Evolutionary conservation across 2,888 invertebrate species (phyloP).

Genomic region (Phasia obesa): DNA sequence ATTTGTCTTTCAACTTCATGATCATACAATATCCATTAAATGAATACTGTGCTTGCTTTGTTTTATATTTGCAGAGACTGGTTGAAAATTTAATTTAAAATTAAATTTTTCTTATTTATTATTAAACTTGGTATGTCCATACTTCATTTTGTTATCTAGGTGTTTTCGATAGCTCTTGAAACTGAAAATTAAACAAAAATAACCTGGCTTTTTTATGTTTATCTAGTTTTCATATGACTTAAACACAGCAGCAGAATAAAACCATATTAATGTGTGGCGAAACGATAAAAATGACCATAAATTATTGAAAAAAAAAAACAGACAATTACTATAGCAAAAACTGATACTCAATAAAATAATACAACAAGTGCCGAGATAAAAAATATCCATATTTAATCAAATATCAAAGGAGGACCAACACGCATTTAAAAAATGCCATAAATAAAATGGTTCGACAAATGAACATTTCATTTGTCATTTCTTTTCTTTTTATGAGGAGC

Average conservation of each 20-base stretch:
- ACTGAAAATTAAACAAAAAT: background rate
- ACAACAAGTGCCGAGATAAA: conserved; percentile 40
- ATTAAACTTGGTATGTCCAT: background rate
- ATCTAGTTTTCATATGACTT: conserved; percentile 42
- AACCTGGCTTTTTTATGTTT: background rate
- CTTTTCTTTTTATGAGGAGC: background rate
- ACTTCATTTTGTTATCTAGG: conserved; percentile 10
- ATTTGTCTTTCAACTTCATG: too few relatives aligned
- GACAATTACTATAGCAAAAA: conserved; percentile 27
- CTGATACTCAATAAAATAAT: conserved; percentile 1
- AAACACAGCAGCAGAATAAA: conserved; percentile 40
- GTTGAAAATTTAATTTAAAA: too few relatives aligned
- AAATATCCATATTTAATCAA: conserved; percentile 22
- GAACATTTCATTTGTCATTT: conserved; percentile 45
- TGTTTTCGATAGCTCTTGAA: background rate
- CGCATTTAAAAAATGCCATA: conserved; percentile 29
- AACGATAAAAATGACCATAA: conserved; percentile 64
- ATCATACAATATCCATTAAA: too few relatives aligned
- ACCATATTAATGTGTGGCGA: conserved; percentile 40
- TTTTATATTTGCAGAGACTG: too few relatives aligned
- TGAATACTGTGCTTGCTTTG: too few relatives aligned
- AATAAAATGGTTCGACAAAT: conserved; percentile 35
- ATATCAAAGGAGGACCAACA: conserved; percentile 9
- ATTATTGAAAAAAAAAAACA: conserved; percentile 21
- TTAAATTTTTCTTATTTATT: background rate